Base-by-base conservation (phyloP, 2,797 vertebrate species). In the Miichthys miiuy region DNA sequence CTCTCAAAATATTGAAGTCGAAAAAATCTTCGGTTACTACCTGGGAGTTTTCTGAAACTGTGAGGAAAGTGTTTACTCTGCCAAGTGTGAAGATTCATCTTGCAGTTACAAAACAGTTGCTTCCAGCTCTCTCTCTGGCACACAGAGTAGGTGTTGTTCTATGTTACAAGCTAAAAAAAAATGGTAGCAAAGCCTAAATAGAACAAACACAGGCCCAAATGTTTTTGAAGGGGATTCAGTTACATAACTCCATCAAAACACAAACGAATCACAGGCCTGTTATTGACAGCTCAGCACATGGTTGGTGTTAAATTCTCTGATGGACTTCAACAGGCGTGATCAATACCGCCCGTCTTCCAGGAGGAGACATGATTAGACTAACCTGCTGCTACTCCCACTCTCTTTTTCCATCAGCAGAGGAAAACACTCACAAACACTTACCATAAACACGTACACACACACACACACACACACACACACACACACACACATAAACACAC, bases 291-390 rank as follows among this genome's bases (percentile, higher is more conserved):
- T 3, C 27, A 10, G 34, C 67, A 72, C 48, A 13, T 12, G 10
- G 72, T 18, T 41, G 51, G 23, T 27, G 68, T 85, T 81, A 63
- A 61, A 83, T 79, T 76, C 70, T 62, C 57, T 47, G 70, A 87
- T 67, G 68, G 61, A 81, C 61, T 79, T 68, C 23, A 72, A 25
- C 23, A 4, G 10, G 44, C 4, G n/a, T 0, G 77, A 91, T 93
- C 90, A 3, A 92, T 93, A 80, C 1, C 9, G 9, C 65, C 72
- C 54, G 51, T 71, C 75, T 78, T 87, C 67, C 71, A 85, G 68
- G 50, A 78, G 77, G 14, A 74, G 77, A 90, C 68, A 66, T 17
- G 62, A 88, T 90, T 88, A 87, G 57, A 41, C 61, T 23, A 83
- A 89, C 77, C 74, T 83, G 57, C 72, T 14, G 69, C 78, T 47